Percentiles rank a stretch among this genome's conserved stretches.
phyloP scores from a whole-genome alignment of 1,140 invertebrate species.

The Apis laboriosa region DNA sequence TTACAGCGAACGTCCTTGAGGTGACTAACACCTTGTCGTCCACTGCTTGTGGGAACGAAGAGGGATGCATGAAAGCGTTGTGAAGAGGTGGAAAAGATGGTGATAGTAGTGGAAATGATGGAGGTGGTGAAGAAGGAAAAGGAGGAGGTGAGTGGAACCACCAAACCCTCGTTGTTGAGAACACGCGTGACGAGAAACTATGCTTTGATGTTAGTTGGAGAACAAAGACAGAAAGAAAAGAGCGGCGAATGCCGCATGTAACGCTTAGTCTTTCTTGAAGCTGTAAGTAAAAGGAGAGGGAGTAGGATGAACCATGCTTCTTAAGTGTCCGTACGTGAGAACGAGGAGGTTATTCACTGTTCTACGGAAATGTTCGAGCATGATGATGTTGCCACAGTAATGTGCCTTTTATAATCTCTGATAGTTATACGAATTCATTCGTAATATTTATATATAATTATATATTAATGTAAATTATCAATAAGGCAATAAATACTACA shows the following conservation, averaged over 20 bases:
- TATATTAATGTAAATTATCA: background rate
- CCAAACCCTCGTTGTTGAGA: conserved; percentile 45
- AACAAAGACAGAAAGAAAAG: conserved; percentile 41
- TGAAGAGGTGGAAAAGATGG: conserved; percentile 32
- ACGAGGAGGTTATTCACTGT: conserved; percentile 64
- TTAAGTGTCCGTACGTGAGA: conserved; percentile 43
- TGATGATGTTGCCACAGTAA: conserved; percentile 18
- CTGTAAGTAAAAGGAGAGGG: conserved; percentile 45
- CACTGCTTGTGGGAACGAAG: conserved; percentile 31
- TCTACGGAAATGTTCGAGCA: conserved; percentile 55
- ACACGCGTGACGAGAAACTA: conserved; percentile 37
- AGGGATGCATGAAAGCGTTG: conserved; percentile 31
- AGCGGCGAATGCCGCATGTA: conserved; percentile 40
- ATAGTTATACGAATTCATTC: background rate
- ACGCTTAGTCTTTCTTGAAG: conserved; percentile 54
- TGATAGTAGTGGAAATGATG: conserved; percentile 4
- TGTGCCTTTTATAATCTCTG: conserved; percentile 14
- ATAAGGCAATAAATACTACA: background rate
- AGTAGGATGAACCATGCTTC: conserved; percentile 34
- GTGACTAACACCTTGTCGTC: conserved; percentile 69
- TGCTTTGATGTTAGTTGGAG: conserved; percentile 29
- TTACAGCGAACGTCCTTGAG: conserved; percentile 76
- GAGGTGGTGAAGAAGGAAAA: background rate
- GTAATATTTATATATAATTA: background rate
- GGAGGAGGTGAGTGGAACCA: conserved; percentile 28